phyloP scores from a whole-genome alignment of 92 coral and sea anemone species.

The Hydrozoanthus gracilis region DNA sequence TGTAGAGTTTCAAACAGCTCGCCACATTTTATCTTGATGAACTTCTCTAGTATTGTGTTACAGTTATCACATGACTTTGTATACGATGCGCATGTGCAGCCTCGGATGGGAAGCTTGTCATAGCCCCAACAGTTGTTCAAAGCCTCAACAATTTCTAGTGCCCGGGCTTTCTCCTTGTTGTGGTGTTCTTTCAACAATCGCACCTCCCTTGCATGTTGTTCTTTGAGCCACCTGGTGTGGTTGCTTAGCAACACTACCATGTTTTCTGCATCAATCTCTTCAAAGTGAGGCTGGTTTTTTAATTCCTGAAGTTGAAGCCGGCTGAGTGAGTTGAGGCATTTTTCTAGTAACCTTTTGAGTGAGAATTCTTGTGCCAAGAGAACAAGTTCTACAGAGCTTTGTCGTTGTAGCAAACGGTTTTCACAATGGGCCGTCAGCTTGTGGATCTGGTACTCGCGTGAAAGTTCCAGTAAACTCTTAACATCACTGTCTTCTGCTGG shows the following conservation, averaged over 20 bases:
- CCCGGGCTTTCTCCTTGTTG: conserved; percentile 62
- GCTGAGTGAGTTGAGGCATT: conserved; percentile 76
- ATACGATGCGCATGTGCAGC: conserved; percentile 85
- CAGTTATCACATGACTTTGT: conserved; percentile 85
- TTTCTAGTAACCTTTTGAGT: conserved; percentile 72
- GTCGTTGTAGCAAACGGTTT: conserved; percentile 76
- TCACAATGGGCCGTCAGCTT: conserved; percentile 73
- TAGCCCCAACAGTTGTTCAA: conserved; percentile 82
- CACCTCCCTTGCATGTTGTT: conserved; percentile 73
- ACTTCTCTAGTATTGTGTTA: conserved; percentile 76
- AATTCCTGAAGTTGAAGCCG: conserved; percentile 77
- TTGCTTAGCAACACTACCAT: conserved; percentile 71
- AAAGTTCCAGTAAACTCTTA: conserved; percentile 69
- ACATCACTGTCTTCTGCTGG: conserved; percentile 70
- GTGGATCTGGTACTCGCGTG: conserved; percentile 80
- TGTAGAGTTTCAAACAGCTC: conserved; percentile 67
- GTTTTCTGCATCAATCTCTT: conserved; percentile 72
- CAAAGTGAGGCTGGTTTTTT: conserved; percentile 66
- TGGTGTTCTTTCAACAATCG: conserved; percentile 72
- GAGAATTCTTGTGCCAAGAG: conserved; percentile 82
- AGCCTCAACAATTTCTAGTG: conserved; percentile 67
- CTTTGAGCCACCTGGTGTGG: conserved; percentile 83
- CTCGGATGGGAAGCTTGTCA: conserved; percentile 82
- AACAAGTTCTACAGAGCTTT: conserved; percentile 74
- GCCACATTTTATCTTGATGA: conserved; percentile 78